Evolutionary conservation across 2,113 vertebrate species (phyloP).

Genomic region (Patagioenas fasciata): DNA sequence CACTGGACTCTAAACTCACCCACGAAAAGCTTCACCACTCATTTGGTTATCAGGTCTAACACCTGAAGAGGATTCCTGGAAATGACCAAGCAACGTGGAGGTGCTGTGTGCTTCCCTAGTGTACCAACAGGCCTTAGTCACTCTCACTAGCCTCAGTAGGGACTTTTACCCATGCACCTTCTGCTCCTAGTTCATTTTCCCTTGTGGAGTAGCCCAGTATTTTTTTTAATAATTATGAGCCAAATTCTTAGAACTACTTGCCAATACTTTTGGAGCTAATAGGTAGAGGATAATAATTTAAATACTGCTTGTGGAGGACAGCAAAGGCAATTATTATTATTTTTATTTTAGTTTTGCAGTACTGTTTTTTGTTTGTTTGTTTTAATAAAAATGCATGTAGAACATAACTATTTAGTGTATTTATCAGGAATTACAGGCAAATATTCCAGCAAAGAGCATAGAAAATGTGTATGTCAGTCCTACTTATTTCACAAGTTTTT

Average conservation of each 20-base stretch:
- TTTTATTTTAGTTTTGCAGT: background rate
- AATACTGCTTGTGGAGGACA: background rate
- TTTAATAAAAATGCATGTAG: background rate
- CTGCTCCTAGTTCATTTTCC: background rate
- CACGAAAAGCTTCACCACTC: background rate
- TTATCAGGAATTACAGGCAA: background rate
- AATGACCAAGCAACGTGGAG: rapidly evolving
- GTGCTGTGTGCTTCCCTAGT: rapidly evolving
- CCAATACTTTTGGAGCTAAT: background rate
- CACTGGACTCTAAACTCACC: background rate
- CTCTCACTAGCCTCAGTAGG: background rate
- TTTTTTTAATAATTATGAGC: background rate
- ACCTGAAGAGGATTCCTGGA: background rate
- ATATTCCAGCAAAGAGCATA: background rate
- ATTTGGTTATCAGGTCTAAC: background rate
- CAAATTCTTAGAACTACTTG: background rate
- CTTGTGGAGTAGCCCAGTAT: background rate
- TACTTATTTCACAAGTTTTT: background rate
- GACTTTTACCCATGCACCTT: background rate
- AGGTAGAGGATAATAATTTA: background rate
- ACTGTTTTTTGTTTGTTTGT: background rate
- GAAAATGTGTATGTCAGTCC: background rate
- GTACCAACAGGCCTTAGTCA: background rate
- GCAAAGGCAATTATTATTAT: background rate
- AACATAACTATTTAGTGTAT: background rate